These are phyloP conservation scores for Heliconius eleuchia DNA, from an alignment of 1,140 invertebrate genomes.

Conservation along the genomic window DNA sequence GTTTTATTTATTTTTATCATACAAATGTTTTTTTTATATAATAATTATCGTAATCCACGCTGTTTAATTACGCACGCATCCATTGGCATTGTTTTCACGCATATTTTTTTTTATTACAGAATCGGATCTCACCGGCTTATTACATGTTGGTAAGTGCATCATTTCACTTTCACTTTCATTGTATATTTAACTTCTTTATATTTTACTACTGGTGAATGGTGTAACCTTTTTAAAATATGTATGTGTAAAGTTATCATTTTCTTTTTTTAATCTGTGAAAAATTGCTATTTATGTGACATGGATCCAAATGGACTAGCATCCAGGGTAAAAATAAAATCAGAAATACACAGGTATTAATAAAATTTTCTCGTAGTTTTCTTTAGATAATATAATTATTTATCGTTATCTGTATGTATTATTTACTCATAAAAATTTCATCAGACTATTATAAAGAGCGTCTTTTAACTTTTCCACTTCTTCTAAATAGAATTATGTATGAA, in stretches of 20 bases:
- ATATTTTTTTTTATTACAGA: constrained; percentile 80
- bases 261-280: background rate
- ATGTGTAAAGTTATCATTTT: background rate
- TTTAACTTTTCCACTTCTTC: too few species aligned
- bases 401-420: too few species aligned
- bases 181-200: background rate
- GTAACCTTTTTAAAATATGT: background rate
- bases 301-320: background rate
- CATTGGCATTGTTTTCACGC: constrained; percentile 48
- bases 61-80: constrained; percentile 36
- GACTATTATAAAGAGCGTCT: too few species aligned
- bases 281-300: too few species aligned
- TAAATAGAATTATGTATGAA: too few species aligned
- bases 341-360: too few species aligned
- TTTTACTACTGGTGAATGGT: constrained; percentile 16
- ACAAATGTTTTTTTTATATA: background rate
- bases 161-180: constrained; percentile 43
- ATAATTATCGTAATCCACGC: constrained; percentile 19
- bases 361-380: too few species aligned
- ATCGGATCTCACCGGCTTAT: constrained; percentile 83
- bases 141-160: constrained; percentile 82
- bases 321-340: background rate
- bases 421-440: too few species aligned
- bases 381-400: too few species aligned
- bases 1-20: background rate